Evolutionary conservation across 2,888 invertebrate genomes (phyloP).

Genomic region (Lasius fuliginosus): DNA sequence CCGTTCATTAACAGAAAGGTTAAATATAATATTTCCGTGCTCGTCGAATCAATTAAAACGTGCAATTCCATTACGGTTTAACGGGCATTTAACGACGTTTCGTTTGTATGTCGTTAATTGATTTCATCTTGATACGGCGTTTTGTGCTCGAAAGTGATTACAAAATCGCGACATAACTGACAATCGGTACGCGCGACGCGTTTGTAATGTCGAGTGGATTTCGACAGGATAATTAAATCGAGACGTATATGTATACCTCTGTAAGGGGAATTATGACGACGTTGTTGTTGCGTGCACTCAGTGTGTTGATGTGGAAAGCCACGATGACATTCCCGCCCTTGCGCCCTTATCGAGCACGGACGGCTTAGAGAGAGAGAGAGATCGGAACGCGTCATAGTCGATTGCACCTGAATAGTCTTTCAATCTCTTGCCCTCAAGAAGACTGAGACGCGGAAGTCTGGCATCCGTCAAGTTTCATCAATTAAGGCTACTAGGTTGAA

Average conservation of each 20-base stretch:
- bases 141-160: slow-evolving; percentile 9
- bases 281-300: background rate
- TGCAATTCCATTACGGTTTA: background rate
- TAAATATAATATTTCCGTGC: background rate
- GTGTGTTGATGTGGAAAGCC: background rate
- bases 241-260: background rate
- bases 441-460: slow-evolving; percentile 30
- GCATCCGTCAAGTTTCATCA: slow-evolving; percentile 36
- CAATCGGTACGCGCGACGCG: background rate
- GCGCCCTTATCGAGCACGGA: background rate
- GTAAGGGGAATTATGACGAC: background rate
- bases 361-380: background rate
- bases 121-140: background rate
- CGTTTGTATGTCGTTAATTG: background rate
- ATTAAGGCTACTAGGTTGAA: slow-evolving; percentile 25
- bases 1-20: no score
- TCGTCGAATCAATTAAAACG: background rate
- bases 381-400: slow-evolving; percentile 31
- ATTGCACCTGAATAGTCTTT: slow-evolving; percentile 32
- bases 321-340: background rate
- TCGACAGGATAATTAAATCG: slow-evolving; percentile 21
- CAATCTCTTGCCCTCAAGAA: slow-evolving; percentile 16
- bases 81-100: background rate
- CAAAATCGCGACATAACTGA: background rate
- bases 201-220: slow-evolving; percentile 14